These are phyloP conservation scores for Sebastes kiyomatsui DNA, from an alignment of 2,797 vertebrate genomes.

Conservation along the genomic window DNA sequence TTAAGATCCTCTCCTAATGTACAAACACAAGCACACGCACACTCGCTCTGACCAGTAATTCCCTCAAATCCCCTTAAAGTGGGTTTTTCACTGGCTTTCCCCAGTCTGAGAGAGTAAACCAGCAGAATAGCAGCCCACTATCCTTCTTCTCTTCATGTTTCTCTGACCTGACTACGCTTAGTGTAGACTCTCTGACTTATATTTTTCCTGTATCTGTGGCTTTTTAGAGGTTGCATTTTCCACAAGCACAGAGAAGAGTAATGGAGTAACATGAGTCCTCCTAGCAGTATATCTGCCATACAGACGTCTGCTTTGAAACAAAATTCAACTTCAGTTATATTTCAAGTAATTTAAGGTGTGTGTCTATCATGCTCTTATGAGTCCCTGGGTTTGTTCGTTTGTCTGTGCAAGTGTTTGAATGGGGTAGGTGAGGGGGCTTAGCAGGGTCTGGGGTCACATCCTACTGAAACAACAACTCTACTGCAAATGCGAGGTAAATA, in stretches of 20 bases:
- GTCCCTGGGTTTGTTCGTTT: not conserved
- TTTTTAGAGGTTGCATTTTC: not conserved
- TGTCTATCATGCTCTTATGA: not conserved
- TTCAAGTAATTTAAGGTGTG: not conserved
- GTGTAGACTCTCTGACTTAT: not conserved
- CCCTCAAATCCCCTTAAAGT: conserved; percentile 56
- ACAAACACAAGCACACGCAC: conserved; percentile 10
- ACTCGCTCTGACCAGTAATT: conserved; percentile 24
- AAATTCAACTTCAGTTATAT: not conserved
- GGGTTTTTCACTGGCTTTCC: conserved; percentile 20
- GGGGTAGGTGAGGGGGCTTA: not conserved
- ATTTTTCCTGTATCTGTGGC: not conserved
- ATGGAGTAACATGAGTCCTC: not conserved
- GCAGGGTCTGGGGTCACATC: not conserved
- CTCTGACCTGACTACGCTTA: not conserved
- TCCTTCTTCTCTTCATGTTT: conserved; percentile 6
- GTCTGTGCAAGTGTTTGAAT: not conserved
- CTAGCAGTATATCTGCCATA: not conserved
- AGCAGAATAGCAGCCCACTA: not conserved
- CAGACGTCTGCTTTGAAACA: not conserved
- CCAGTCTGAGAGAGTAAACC: not conserved
- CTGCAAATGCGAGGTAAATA: not conserved
- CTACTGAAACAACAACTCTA: not conserved
- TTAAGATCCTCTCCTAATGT: conserved; percentile 12
- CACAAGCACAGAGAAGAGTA: not conserved